Base-by-base conservation (phyloP, 2,888 invertebrate genomes). In the Volucella bombylans region DNA sequence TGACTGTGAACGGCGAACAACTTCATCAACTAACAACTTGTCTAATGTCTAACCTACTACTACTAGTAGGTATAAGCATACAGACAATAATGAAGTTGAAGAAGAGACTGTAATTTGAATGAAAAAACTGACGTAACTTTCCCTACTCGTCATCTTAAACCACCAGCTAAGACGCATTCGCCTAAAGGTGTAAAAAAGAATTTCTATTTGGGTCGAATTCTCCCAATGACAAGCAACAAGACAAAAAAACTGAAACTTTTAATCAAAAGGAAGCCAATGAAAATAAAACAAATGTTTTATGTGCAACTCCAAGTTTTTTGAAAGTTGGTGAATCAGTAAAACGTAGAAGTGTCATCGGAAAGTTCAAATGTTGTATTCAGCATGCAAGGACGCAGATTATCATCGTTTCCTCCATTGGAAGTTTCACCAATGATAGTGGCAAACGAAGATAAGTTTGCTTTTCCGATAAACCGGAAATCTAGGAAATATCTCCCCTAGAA, bases 321-420 rank as follows among this genome's bases (percentile, higher is more conserved):
- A 64, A 74, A 31, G 43, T 61, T 38, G 49, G 74, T 1, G 83
- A 83, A 18, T 74, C 65, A 4, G n/a, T n/a, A n/a, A n/a, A n/a
- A n/a, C n/a, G 65, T 67, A 18, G 80, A 83, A 18, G 18, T 67
- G 1, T 55, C 80, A 0, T 15, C 68, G 14, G 12, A 65, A n/a
- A 80, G 68, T 0, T 71, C 80, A 0, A 83, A 76, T 31, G 83
- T 83, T 8, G 74, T 83, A 1, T 83, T 83, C 23, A 83, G 82
- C 38, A 73, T 83, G 79, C 55, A 79, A 43, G 65, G 83, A 8
- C 64, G 82, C 0, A 45, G 80, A 39, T 15, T 80, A 8, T 83
- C 83, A 15, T 80, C 81, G 1, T 81, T 81, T 23, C 81, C 81
- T 12, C 15, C 81, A 10, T 39, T 81, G 4, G 38, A 61, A 38